phyloP scores from a whole-genome alignment of 2,888 invertebrate genomes.

The Dyspetes luteomarginatus region DNA sequence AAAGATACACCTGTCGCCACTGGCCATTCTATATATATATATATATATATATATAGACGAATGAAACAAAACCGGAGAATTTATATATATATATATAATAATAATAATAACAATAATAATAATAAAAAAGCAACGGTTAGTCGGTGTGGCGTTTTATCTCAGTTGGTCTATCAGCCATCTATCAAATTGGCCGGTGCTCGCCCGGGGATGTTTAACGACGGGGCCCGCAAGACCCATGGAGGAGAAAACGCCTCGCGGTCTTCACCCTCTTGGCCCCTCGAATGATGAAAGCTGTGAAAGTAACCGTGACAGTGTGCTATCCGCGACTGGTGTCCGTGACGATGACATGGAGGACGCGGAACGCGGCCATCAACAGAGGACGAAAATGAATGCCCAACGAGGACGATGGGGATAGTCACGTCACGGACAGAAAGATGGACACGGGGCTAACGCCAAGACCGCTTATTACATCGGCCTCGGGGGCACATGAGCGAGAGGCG shows the following conservation, averaged over 20 bases:
- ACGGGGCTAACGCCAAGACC: conserved; percentile 22
- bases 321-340: conserved; percentile 67
- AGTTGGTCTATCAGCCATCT: conserved; percentile 76
- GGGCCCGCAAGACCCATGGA: not conserved
- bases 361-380: conserved; percentile 29
- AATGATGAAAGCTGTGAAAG: conserved; percentile 65
- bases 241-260: not conserved
- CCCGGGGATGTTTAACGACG: conserved; percentile 14
- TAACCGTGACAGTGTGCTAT: conserved; percentile 74
- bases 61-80: not conserved
- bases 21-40: conserved; percentile 8
- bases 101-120: not conserved
- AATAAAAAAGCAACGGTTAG: conserved; percentile 33
- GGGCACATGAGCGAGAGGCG: conserved; percentile 48
- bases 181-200: conserved; percentile 74
- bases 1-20: conserved; percentile 60
- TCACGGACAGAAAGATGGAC: conserved; percentile 39
- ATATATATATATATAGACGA: not conserved
- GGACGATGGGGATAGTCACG: conserved; percentile 48
- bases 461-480: conserved; percentile 63
- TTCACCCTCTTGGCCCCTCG: not conserved
- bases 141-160: conserved; percentile 65
- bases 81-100: conserved; percentile 4
- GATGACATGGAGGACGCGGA: conserved; percentile 52
- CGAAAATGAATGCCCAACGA: conserved; percentile 22